Base-by-base conservation (phyloP, 1,140 invertebrate species). In the Chelonus insularis region DNA sequence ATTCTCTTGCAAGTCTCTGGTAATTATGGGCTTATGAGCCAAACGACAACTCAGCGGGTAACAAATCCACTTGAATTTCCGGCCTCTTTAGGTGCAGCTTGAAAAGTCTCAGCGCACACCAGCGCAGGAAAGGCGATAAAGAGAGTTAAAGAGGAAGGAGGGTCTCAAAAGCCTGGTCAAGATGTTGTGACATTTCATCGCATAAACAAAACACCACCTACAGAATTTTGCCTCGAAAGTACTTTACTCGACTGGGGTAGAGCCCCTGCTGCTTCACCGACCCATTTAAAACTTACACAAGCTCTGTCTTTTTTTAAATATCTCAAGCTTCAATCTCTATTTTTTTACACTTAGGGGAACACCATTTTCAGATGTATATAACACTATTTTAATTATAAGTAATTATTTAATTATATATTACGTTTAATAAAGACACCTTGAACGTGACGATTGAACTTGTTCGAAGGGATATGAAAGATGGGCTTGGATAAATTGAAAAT, bases 111-210 rank as follows among this genome's bases (percentile, higher is more conserved):
- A 14, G 8, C 4, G 14, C 14, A 43, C 16, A 9, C 2, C 5
- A 11, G 2, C 7, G 14, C 8, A 12, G 56, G 29, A 16, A 21
- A 8, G 5, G 39, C 34, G 50, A 41, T 25, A 60, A 29, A 20
- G 6, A 25, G 32, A 37, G n/a, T 34, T 12, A 60, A 39, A 18
- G 4, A 48, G 16, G 23, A 48, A 52, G 21, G 41, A 2, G 11
- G 45, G 62, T 57, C 41, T 39, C 50, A 20, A 36, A 48, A 48
- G 37, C 16, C 37, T 25, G 62, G 64, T 70, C 65, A 66, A 72
- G 59, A 72, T 77, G 75, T 77, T 76, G 69, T 76, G 75, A 77
- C 75, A 77, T 69, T 76, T 76, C 67, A 43, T 62, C 65, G 64
- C 58, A 60, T 68, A 77, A 75, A 75, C 68, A 76, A 70, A 70